Evolutionary conservation across 1,140 invertebrate genomes (phyloP), one percentile per base, ranked within the genome.

Genomic region (Hylaeus anthracinus): DNA sequence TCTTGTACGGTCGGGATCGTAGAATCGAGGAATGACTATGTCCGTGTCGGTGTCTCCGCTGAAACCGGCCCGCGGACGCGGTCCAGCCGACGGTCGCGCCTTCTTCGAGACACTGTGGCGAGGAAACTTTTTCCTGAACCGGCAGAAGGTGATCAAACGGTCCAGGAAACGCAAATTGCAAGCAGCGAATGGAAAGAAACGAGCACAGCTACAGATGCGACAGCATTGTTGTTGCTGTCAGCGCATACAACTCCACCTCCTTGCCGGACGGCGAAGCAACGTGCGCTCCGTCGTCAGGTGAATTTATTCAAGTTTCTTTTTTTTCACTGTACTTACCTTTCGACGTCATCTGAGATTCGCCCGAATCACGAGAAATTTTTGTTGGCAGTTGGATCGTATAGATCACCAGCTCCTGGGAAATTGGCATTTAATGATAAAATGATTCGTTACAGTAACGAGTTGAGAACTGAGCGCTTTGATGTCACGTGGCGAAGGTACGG

Each of bases 191-290:
- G 60, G 84, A 14, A 90, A 85, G 73, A 88, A 85, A 67, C 89
- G 69, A 9, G 72, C 70, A 67, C 82, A 86, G 67, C 51, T 80
- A 61, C 89, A 91, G 78, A 79, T 83, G 61, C 87, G 88, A 66
- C 91, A 92, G 81, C 92, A 93, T 75, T 93, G 92, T 84, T 93
- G 92, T 70, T 93, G 92, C 77, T 93, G 92, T 74, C 91, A 92
- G 73, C 83, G 90, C 41, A 92, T 93, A 81, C 92, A 93, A 72
- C 88, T 93, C 53, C 92, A 93, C 77, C 85, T 93, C 60, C 89
- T 93, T 37, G 88, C 92, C 74, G 90, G 91, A 79, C 90, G 90
- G 69, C 90, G 90, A 70, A 90, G 87, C 82, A 92, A 89, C 77
- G 66, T 93, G 37, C 91, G 91, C 79, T 93, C 92, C 64, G 92